Conservation (phyloP, 2,888 invertebrate genomes). For the Ochropleura leucogaster region DNA sequence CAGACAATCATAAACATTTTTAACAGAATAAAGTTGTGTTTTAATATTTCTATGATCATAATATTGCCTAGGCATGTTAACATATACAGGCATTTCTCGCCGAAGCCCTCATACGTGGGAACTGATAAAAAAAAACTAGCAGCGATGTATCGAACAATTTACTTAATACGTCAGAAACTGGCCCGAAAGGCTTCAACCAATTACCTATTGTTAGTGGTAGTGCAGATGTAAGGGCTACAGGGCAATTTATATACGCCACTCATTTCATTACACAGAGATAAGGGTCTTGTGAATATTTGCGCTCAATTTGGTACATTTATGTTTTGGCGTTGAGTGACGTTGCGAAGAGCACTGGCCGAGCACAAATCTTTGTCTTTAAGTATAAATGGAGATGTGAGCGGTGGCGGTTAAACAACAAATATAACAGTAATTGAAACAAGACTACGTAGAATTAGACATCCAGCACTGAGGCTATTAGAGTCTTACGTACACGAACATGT, state of each 20-base stretch:
- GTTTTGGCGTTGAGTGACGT: slow-evolving; percentile 60
- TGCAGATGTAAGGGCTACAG: slow-evolving; percentile 72
- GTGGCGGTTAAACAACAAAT: slow-evolving; percentile 11
- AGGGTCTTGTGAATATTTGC: slow-evolving; percentile 82
- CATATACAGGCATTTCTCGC: neutral
- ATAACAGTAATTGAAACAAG: neutral
- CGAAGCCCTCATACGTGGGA: neutral
- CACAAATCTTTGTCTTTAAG: slow-evolving; percentile 55
- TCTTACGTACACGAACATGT: slow-evolving; percentile 17
- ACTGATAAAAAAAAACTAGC: slow-evolving; percentile 43
- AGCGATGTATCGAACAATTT: slow-evolving; percentile 69
- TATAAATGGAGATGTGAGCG: slow-evolving; percentile 22
- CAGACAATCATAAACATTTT: neutral
- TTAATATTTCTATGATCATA: too few species aligned
- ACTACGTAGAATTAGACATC: neutral
- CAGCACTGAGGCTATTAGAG: neutral
- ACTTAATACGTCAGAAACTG: slow-evolving; percentile 68
- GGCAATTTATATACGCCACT: slow-evolving; percentile 83
- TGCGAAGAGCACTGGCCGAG: slow-evolving; percentile 40
- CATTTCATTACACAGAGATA: slow-evolving; percentile 86
- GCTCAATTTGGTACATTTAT: slow-evolving; percentile 76
- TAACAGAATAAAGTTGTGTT: too few species aligned
- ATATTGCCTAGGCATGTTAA: too few species aligned
- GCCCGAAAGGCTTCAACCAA: slow-evolving; percentile 68
- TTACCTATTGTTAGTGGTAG: slow-evolving; percentile 78